Evolutionary conservation across 35 echinoderm and acorn worm species (phyloP), one percentile per base, ranked within the genome.

Genomic region (Strongylocentrotus purpuratus): DNA sequence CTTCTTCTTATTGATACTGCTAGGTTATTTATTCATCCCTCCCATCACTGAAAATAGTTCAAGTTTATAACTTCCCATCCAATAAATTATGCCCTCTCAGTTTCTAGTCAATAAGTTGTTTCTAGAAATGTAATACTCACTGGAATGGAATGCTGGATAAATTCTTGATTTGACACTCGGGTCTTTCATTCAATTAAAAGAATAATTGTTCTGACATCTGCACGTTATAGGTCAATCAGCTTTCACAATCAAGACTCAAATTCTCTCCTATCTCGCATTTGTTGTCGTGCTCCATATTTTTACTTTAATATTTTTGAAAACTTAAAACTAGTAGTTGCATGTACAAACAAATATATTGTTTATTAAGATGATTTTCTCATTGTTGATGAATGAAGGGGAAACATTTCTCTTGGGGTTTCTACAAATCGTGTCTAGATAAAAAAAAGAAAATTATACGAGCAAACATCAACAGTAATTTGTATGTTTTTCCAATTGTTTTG

Each of bases 161-260:
- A 78, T 78, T n/a, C 28, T 78, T 78, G 15, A 78, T 78, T 78
- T n/a, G 65, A 78, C 52, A 14, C 65, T 78, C 65, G n/a, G 65
- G 65, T 78, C 20, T 78, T 22, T 28, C 5, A 78, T 28, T 78
- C 65, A 78, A 78, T 78, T 78, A 78, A 78, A 78, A 28, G 18
- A n/a, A 78, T 78, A 78, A 78, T 78, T 78, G 65, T 78, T 78
- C 65, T 78, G 65, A 78, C 65, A 78, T 78, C 65, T 78, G 65
- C 8, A 78, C 28, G n/a, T 78, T 78, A 8, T 78, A 78, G 65
- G 65, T 78, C 65, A 78, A 78, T 78, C 65, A 4, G 65, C 18
- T 78, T 78, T 78, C 28, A 78, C 2, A 78, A 28, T 28, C 65
- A 78, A 78, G 0, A 28, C 22, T n/a, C 7, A n/a, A 78, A 78